A percentile compares a stretch with the other conserved stretches of the same genome.
These are phyloP conservation scores for Micrastur ruficollis DNA, from an alignment of 2,797 vertebrate species.

Conservation along the genomic window DNA sequence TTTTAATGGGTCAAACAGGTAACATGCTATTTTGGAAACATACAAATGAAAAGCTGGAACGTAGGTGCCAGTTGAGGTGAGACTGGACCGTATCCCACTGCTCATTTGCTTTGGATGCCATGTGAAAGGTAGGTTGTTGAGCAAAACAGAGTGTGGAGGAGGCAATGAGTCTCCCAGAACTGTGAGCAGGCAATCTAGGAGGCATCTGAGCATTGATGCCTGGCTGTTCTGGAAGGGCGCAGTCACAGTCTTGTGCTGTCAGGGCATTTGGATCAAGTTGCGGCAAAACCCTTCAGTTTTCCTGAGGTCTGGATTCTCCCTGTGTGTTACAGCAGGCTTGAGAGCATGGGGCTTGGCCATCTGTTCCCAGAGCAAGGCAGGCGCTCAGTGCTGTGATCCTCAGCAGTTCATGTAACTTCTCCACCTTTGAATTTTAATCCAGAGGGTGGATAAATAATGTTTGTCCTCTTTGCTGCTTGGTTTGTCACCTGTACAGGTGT, in stretches of 20 bases:
- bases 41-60: not conserved
- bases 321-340: rapidly evolving
- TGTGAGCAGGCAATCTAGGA: not conserved
- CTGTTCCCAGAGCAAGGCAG: not conserved
- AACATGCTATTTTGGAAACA: not conserved
- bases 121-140: not conserved
- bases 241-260: not conserved
- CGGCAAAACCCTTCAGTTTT: not conserved
- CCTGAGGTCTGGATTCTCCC: not conserved
- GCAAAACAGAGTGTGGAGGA: not conserved
- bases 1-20: not conserved
- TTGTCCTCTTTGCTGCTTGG: not conserved
- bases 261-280: not conserved
- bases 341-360: not conserved
- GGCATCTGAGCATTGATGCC: not conserved
- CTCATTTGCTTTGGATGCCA: rapidly evolving
- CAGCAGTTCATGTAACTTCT: not conserved
- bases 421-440: not conserved
- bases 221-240: not conserved
- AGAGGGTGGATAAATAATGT: not conserved
- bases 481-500: not conserved
- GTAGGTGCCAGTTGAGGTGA: not conserved
- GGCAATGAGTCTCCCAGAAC: not conserved
- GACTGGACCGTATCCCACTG: not conserved
- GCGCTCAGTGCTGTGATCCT: not conserved